phyloP scores from a whole-genome alignment of 2,113 vertebrate genomes.

The human (Homo sapiens) region GRCh38 chrX:17082501-17083000 shows the following conservation, averaged over 20 bases:
- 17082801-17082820: neutral
- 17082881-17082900: neutral
- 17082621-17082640: constrained; percentile 6
- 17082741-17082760: neutral
- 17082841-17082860: neutral
- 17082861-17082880: neutral
- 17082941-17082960: neutral
- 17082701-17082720: neutral
- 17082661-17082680: neutral
- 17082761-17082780: neutral
- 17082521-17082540: neutral
- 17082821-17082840: neutral
- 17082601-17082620: neutral
- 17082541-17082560: neutral
- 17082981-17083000: neutral
- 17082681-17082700: constrained; percentile 15
- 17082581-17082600: constrained; percentile 18
- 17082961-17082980: neutral
- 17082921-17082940: neutral
- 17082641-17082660: neutral
- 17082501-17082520: neutral
- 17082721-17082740: neutral
- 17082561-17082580: constrained; percentile 4
- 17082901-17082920: neutral
- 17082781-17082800: neutral